Evolutionary conservation across 2,797 vertebrate species (phyloP).

Genomic region (Gymnopithys bicolor): DNA sequence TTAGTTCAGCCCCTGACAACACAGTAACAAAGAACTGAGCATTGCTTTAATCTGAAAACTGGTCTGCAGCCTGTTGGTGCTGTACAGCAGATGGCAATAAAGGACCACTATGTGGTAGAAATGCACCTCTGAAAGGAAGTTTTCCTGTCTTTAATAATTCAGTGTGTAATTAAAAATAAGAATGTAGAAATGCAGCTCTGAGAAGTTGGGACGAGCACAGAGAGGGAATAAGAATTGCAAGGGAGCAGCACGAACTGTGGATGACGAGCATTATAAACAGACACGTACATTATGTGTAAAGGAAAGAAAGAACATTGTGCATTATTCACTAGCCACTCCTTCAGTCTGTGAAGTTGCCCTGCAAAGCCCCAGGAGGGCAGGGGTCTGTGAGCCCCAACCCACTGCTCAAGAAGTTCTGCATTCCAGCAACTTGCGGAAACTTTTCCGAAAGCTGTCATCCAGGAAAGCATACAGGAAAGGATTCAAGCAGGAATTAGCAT

Average conservation of each 20-base stretch:
- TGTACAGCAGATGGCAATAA: constrained; percentile 54
- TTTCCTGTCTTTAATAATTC: not conserved
- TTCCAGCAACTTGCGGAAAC: constrained; percentile 83
- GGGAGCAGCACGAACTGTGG: not conserved
- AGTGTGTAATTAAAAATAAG: not conserved
- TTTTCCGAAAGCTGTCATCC: constrained; percentile 87
- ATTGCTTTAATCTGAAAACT: not conserved
- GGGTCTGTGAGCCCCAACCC: not conserved
- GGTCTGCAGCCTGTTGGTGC: not conserved
- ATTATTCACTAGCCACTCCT: not conserved
- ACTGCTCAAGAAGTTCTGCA: constrained; percentile 75
- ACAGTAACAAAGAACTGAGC: not conserved
- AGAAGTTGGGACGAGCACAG: not conserved
- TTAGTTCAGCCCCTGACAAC: not conserved
- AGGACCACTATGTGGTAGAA: not conserved
- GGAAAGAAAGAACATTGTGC: not conserved
- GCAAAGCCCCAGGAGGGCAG: not conserved
- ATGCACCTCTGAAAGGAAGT: not conserved
- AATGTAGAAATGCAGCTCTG: not conserved
- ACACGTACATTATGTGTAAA: accelerated
- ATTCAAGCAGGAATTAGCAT: constrained; percentile 89
- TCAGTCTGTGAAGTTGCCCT: not conserved
- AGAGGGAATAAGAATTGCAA: not conserved
- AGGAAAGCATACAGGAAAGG: constrained; percentile 88
- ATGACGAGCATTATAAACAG: not conserved